Percentiles rank a stretch among this genome's conserved stretches.
These are phyloP conservation scores for Euproctis similis DNA, from an alignment of 2,888 invertebrate genomes.

Conservation along the genomic window DNA sequence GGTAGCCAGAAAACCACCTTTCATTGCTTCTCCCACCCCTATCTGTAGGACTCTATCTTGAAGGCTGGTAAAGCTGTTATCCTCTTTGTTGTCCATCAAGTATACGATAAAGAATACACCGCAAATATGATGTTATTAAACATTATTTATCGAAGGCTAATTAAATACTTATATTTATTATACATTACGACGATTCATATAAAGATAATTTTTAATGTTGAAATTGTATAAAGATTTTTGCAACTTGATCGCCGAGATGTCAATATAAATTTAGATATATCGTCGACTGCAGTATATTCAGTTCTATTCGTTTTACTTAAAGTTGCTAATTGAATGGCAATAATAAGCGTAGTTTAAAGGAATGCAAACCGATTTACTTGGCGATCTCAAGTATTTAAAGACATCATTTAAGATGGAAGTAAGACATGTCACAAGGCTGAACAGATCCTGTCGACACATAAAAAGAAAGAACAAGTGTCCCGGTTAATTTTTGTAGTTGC, in stretches of 20 bases:
- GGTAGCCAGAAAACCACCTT: too few relatives aligned
- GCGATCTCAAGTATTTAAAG: conserved; percentile 26
- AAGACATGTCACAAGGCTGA: conserved; percentile 14
- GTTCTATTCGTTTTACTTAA: conserved; percentile 13
- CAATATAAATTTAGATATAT: conserved; percentile 22
- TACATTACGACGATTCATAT: conserved; percentile 7
- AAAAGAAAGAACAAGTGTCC: too few relatives aligned
- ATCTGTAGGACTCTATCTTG: too few relatives aligned
- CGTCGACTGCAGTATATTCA: conserved; percentile 7
- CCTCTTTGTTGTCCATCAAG: too few relatives aligned
- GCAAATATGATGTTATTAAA: too few relatives aligned
- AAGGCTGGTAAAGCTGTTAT: too few relatives aligned
- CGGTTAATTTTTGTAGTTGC: too few relatives aligned
- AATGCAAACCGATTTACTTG: conserved; percentile 26
- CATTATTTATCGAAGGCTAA: too few relatives aligned
- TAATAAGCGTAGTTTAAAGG: conserved; percentile 10
- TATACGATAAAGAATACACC: too few relatives aligned
- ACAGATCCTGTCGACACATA: too few relatives aligned
- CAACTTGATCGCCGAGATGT: conserved; percentile 21
- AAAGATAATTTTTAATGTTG: conserved; percentile 11
- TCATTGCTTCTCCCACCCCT: too few relatives aligned
- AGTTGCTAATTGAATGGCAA: conserved; percentile 16
- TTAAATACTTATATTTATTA: too few relatives aligned
- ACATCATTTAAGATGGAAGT: conserved; percentile 21
- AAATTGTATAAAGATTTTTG: conserved; percentile 12